A percentile compares a stretch with the other conserved stretches of the same genome.
These are phyloP conservation scores for Papilio helenus DNA, from an alignment of 1,140 invertebrate species.

Conservation along the genomic window DNA sequence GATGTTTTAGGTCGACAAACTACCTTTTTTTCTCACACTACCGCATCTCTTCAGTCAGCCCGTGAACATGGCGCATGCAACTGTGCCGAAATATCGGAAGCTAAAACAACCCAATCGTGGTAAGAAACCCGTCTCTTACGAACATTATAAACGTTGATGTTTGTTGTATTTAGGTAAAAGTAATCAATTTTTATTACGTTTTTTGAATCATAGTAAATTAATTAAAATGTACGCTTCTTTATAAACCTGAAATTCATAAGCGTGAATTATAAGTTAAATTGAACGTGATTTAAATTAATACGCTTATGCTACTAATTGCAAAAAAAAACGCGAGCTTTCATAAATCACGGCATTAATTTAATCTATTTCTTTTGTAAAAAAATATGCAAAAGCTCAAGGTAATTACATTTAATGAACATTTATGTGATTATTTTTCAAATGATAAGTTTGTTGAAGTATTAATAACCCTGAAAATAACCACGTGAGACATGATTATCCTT, in stretches of 20 bases:
- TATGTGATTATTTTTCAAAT: neutral
- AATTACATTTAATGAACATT: neutral
- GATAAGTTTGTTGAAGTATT: neutral
- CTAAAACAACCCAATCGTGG: too few species aligned
- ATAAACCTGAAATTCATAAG: neutral
- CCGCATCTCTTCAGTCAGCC: too few species aligned
- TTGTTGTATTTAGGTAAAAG: neutral
- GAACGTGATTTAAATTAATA: slow-evolving; percentile 28
- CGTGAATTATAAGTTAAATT: slow-evolving; percentile 31
- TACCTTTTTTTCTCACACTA: too few species aligned
- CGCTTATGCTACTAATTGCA: slow-evolving; percentile 11
- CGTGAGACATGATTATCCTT: too few species aligned
- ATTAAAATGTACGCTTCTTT: neutral
- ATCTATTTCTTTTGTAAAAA: neutral
- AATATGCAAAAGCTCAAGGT: neutral
- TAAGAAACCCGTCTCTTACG: too few species aligned
- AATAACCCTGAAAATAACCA: too few species aligned
- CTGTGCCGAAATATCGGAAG: too few species aligned
- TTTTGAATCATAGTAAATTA: neutral
- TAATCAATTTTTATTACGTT: neutral
- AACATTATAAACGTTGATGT: neutral
- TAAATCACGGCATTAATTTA: slow-evolving; percentile 35
- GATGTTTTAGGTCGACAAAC: too few species aligned
- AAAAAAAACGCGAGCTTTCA: neutral
- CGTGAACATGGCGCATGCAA: too few species aligned